Conservation (phyloP, 2,113 vertebrate genomes). For the Platysternon megacephalum region DNA sequence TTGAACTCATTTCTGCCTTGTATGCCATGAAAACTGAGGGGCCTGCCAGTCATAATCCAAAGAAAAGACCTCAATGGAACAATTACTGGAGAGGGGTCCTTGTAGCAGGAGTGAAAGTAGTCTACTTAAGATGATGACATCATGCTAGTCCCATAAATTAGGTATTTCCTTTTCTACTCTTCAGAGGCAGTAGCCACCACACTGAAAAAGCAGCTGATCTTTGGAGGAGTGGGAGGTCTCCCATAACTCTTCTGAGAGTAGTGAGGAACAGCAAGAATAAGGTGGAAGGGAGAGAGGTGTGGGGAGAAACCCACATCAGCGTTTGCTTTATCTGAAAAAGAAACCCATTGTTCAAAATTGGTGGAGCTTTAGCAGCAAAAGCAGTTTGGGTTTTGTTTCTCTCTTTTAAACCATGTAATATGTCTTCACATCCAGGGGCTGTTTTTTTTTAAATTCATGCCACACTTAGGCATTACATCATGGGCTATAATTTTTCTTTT, state of each 20-base stretch:
- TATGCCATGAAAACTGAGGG: not conserved
- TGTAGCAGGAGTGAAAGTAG: not conserved
- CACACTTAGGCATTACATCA: not conserved
- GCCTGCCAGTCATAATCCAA: not conserved
- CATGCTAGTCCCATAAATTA: not conserved
- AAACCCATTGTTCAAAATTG: not conserved
- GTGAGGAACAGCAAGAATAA: not conserved
- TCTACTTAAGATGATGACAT: not conserved
- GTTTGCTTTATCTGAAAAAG: not conserved
- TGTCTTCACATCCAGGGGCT: not conserved
- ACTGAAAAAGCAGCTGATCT: not conserved
- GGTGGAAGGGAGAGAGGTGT: not conserved
- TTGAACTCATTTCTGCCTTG: not conserved
- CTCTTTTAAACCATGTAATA: not conserved
- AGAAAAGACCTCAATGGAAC: not conserved
- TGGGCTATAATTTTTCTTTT: not conserved
- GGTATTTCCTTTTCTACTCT: not conserved
- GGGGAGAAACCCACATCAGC: not conserved
- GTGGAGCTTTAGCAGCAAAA: not conserved
- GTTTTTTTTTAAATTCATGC: not conserved
- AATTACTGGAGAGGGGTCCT: not conserved
- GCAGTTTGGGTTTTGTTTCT: not conserved
- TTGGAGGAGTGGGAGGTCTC: not conserved
- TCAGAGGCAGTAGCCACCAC: not conserved
- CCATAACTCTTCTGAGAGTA: not conserved